Conservation (phyloP, 2,888 invertebrate species). For the Biston betularia region DNA sequence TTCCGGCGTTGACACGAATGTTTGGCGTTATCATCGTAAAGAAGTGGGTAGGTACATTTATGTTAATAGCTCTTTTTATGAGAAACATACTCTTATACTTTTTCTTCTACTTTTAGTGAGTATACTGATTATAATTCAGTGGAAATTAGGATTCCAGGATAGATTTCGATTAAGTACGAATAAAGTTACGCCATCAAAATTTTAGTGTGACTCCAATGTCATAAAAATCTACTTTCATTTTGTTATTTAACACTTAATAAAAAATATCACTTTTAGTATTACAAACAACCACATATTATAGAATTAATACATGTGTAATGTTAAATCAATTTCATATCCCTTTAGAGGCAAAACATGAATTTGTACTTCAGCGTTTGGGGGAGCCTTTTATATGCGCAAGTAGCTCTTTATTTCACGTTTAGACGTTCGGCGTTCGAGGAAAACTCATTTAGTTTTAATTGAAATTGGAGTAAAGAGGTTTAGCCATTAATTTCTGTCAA, state of each 20-base stretch:
- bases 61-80: conserved; percentile 42
- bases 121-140: conserved; percentile 13
- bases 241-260: background rate
- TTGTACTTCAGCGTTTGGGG: conserved; percentile 10
- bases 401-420: conserved; percentile 10
- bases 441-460: conserved; percentile 25
- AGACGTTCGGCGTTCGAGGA: conserved; percentile 16
- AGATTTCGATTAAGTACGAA: conserved; percentile 10
- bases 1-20: conserved; percentile 45
- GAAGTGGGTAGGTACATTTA: conserved; percentile 47
- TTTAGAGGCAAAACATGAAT: conserved; percentile 19
- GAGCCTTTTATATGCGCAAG: conserved; percentile 20
- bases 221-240: background rate
- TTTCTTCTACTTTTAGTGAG: conserved; percentile 16
- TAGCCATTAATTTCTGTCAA: conserved; percentile 1
- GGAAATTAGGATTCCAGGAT: conserved; percentile 15
- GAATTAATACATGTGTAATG: background rate
- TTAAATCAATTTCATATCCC: conserved; percentile 21
- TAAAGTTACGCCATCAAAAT: conserved; percentile 24
- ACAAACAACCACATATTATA: background rate
- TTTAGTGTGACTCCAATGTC: background rate
- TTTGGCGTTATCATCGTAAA: conserved; percentile 44
- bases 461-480: conserved; percentile 14
- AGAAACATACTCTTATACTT: conserved; percentile 30
- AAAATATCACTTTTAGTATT: background rate